Evolutionary conservation across 2,888 invertebrate species (phyloP).

Genomic region (Panopea generosa): DNA sequence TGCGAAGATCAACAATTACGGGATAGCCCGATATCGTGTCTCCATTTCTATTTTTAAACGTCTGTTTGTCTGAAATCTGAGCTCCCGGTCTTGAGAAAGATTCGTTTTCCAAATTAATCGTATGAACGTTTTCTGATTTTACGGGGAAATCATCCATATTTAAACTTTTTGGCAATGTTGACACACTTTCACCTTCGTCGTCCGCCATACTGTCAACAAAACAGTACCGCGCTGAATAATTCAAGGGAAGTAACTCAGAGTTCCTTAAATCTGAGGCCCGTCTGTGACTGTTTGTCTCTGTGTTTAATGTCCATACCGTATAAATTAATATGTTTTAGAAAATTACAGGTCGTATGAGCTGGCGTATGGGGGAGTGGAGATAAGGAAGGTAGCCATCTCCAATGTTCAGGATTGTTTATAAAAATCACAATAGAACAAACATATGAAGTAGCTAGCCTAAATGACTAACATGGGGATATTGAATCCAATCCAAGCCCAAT

Average conservation of each 20-base stretch:
- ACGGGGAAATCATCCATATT: constrained; percentile 18
- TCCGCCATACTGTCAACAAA: constrained; percentile 80
- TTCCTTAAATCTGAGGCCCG: too few relatives aligned
- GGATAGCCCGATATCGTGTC: constrained; percentile 71
- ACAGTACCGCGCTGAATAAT: constrained; percentile 73
- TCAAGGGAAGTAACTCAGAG: constrained; percentile 34
- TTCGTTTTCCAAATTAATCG: constrained; percentile 52
- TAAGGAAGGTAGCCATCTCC: too few relatives aligned
- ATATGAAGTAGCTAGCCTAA: too few relatives aligned
- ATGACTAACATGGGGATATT: too few relatives aligned
- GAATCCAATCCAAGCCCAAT: too few relatives aligned
- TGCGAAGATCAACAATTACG: constrained; percentile 78
- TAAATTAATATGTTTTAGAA: too few relatives aligned
- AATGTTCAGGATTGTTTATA: too few relatives aligned
- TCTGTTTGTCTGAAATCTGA: constrained; percentile 73
- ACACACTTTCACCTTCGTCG: constrained; percentile 33
- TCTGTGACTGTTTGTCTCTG: too few relatives aligned
- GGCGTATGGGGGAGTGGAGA: too few relatives aligned
- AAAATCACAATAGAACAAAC: too few relatives aligned
- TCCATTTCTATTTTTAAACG: constrained; percentile 73
- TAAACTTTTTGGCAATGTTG: not conserved
- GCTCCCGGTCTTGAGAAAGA: constrained; percentile 73
- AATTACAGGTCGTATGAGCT: too few relatives aligned
- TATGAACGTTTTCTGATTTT: not conserved
- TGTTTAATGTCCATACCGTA: too few relatives aligned